Percentiles rank a stretch among this genome's conserved stretches.
Evolutionary conservation across 2,888 invertebrate genomes (phyloP).

Genomic region (Piscicola geometra): DNA sequence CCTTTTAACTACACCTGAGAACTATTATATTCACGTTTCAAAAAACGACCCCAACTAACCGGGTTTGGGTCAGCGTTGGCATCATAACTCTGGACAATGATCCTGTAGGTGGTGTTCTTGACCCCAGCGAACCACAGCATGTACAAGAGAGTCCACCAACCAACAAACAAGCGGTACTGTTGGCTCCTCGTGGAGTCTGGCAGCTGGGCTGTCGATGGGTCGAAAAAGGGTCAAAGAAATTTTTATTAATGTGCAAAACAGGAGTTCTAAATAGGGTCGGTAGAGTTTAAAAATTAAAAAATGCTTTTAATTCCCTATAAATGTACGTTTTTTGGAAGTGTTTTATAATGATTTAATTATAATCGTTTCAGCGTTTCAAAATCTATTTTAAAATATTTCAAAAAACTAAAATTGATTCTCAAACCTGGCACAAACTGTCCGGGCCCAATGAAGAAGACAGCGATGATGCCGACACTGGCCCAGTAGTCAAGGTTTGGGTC

Average conservation of each 20-base stretch:
- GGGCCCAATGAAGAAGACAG: constrained; percentile 25
- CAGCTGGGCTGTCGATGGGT: neutral
- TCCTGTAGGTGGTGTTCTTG: constrained; percentile 14
- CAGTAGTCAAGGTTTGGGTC: constrained; percentile 21
- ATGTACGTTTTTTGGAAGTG: no score
- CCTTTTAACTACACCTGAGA: no score
- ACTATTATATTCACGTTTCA: no score
- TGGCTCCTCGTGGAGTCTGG: neutral
- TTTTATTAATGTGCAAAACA: no score
- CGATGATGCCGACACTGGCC: constrained; percentile 11
- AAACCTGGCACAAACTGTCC: constrained; percentile 28
- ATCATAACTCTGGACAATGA: constrained; percentile 7
- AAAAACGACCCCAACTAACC: no score
- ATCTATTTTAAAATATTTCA: neutral
- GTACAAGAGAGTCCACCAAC: constrained; percentile 14
- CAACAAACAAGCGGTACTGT: constrained; percentile 29
- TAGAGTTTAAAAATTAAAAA: no score
- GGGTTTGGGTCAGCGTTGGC: neutral
- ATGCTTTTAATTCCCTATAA: no score
- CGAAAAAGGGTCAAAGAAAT: no score
- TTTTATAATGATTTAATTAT: no score
- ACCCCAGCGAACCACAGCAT: constrained; percentile 21
- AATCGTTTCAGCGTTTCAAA: no score
- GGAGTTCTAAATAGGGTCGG: no score
- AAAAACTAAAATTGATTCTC: neutral